These are phyloP conservation scores for Polypedilum vanderplanki DNA, from an alignment of 1,140 invertebrate genomes.

Conservation along the genomic window DNA sequence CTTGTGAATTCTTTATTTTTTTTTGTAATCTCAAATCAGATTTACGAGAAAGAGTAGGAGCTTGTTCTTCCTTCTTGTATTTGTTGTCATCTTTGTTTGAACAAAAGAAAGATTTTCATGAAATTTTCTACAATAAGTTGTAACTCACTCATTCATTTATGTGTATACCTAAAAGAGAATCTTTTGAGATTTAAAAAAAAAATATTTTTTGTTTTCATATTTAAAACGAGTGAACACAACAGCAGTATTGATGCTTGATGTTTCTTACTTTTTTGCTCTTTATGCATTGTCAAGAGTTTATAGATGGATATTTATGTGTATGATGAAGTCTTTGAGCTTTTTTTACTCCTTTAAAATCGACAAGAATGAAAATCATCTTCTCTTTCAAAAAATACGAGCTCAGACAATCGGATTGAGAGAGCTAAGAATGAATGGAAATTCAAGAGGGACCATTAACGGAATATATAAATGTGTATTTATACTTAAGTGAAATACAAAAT, in stretches of 20 bases:
- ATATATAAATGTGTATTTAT: slow-evolving; percentile 5
- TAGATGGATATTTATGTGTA: too few species aligned
- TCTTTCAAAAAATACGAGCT: too few species aligned
- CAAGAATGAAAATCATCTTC: background rate
- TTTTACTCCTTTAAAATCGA: background rate
- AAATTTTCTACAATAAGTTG: background rate
- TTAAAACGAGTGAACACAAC: background rate
- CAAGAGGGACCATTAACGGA: slow-evolving; percentile 8
- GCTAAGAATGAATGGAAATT: background rate
- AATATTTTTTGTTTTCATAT: background rate
- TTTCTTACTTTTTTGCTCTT: too few species aligned
- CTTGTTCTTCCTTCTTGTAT: background rate
- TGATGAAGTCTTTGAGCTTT: background rate
- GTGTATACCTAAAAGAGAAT: background rate
- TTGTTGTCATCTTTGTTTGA: background rate
- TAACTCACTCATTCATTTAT: background rate
- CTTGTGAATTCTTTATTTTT: too few species aligned
- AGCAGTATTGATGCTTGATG: too few species aligned
- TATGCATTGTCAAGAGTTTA: too few species aligned
- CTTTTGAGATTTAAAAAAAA: background rate
- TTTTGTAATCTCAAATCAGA: background rate
- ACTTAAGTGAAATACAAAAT: background rate
- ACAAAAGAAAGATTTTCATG: background rate
- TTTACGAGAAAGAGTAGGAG: background rate
- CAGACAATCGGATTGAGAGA: background rate